Evolutionary conservation across 1,140 invertebrate species (phyloP).

Genomic region (Caligus rogercresseyi): DNA sequence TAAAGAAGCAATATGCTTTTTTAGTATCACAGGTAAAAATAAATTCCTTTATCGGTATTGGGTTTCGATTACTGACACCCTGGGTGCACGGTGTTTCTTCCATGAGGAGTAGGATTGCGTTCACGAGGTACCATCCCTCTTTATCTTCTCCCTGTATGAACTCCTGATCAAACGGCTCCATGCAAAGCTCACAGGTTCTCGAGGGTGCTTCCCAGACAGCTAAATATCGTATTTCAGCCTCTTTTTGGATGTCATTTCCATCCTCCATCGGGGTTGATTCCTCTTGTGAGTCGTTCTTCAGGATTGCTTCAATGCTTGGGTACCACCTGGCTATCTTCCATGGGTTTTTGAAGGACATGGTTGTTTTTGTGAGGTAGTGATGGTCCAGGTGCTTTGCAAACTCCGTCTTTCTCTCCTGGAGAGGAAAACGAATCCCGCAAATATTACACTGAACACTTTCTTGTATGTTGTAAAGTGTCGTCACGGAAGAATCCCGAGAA

Average conservation of each 20-base stretch:
- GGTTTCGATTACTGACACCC: background rate
- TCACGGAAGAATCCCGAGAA: background rate
- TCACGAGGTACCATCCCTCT: background rate
- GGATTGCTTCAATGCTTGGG: background rate
- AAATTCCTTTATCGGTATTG: too few relatives aligned
- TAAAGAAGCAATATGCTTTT: too few relatives aligned
- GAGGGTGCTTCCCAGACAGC: background rate
- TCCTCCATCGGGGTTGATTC: background rate
- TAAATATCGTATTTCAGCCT: background rate
- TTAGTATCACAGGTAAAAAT: too few relatives aligned
- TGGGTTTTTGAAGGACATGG: background rate
- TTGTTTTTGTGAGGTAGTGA: background rate
- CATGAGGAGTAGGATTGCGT: background rate
- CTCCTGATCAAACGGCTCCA: background rate
- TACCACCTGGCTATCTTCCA: background rate
- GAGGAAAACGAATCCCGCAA: background rate
- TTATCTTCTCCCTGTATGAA: background rate
- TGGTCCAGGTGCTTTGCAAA: background rate
- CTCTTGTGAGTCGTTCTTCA: background rate
- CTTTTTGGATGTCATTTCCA: too few relatives aligned
- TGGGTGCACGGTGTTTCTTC: background rate
- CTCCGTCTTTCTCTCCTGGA: background rate
- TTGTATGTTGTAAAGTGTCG: background rate
- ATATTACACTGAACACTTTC: background rate
- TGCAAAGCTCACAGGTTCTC: background rate